Conservation (phyloP, 2,888 invertebrate genomes). For the Mechanitis messenoides region DNA sequence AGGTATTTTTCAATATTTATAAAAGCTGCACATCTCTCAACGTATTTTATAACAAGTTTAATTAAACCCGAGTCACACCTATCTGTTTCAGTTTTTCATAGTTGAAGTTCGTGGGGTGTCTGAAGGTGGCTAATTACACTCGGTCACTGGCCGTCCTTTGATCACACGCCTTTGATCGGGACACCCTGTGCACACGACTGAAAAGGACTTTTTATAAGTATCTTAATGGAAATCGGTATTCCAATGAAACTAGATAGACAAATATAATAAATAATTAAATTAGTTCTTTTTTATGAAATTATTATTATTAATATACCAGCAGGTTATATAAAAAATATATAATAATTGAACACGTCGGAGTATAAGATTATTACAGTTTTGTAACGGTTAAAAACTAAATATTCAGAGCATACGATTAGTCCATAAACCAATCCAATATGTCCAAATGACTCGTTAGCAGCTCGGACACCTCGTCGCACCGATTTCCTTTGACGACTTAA, state of each 20-base stretch:
- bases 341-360: too few species aligned
- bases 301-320: too few species aligned
- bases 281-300: too few species aligned
- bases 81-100: slow-evolving; percentile 5
- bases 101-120: slow-evolving; percentile 4
- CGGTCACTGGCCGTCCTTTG: slow-evolving; percentile 60
- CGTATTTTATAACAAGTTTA: slow-evolving; percentile 5
- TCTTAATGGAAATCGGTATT: not conserved
- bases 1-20: too few species aligned
- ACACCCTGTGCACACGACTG: slow-evolving; percentile 22
- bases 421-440: slow-evolving; percentile 20
- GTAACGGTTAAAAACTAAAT: too few species aligned
- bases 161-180: slow-evolving; percentile 63
- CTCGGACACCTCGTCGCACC: slow-evolving; percentile 42
- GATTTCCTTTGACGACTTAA: slow-evolving; percentile 72
- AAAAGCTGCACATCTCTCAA: not conserved
- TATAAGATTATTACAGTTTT: too few species aligned
- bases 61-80: not conserved
- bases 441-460: slow-evolving; percentile 41
- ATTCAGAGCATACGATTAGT: too few species aligned
- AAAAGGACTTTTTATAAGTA: slow-evolving; percentile 29
- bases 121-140: slow-evolving; percentile 52
- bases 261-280: too few species aligned
- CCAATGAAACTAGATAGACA: not conserved
- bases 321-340: too few species aligned